Percentiles rank a stretch among this genome's conserved stretches.
phyloP scores from a whole-genome alignment of 2,888 invertebrate species.

The Nomada flava region DNA sequence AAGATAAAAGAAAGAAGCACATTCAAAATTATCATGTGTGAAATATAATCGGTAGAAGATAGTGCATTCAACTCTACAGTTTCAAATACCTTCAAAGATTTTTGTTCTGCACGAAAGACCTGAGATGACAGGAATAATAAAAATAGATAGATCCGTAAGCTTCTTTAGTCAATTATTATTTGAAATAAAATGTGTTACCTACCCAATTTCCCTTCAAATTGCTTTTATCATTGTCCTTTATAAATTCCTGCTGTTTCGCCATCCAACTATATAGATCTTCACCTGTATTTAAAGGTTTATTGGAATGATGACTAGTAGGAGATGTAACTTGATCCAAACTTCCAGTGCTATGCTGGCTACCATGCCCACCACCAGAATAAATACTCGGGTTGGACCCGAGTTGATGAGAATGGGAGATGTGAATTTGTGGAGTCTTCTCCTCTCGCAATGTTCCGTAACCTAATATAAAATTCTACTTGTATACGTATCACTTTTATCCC shows the following conservation, averaged over 20 bases:
- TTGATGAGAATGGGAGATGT: conserved; percentile 82
- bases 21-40: background rate
- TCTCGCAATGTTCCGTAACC: conserved; percentile 92
- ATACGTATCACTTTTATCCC: conserved; percentile 13
- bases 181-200: conserved; percentile 40
- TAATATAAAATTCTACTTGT: conserved; percentile 76
- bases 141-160: conserved; percentile 13
- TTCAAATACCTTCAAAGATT: conserved; percentile 79
- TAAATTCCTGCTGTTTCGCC: conserved; percentile 93
- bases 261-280: conserved; percentile 98
- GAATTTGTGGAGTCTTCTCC: conserved; percentile 85
- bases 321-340: conserved; percentile 83
- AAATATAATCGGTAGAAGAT: conserved; percentile 12
- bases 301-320: conserved; percentile 86
- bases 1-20: background rate
- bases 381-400: conserved; percentile 89
- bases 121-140: conserved; percentile 59
- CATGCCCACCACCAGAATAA: conserved; percentile 82
- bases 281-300: conserved; percentile 86
- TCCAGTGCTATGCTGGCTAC: conserved; percentile 82
- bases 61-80: conserved; percentile 31
- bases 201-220: conserved; percentile 83
- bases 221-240: conserved; percentile 83
- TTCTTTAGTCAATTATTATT: background rate
- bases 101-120: conserved; percentile 83